Conservation (phyloP, 1,140 invertebrate genomes). For the Drosophila pseudoobscura region DNA sequence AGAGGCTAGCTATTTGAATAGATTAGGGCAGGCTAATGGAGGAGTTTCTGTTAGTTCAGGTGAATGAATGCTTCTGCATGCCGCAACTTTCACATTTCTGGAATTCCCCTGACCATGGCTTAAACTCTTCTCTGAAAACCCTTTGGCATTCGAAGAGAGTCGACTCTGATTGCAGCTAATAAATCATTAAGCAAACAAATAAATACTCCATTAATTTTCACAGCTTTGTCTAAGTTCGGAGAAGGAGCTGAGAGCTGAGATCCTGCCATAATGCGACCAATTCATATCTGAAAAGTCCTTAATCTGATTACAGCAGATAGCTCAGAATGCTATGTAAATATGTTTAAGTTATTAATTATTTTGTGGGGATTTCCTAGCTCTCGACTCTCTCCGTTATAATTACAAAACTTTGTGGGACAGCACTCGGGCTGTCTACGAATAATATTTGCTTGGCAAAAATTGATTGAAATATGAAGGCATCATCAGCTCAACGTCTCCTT, state of each 20-base stretch:
- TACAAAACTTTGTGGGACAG: slow-evolving; percentile 38
- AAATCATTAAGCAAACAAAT: slow-evolving; percentile 78
- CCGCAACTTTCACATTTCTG: too few relatives aligned
- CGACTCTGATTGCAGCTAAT: slow-evolving; percentile 47
- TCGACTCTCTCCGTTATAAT: slow-evolving; percentile 50
- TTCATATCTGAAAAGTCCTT: slow-evolving; percentile 70
- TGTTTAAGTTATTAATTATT: slow-evolving; percentile 78
- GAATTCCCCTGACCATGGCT: slow-evolving; percentile 12
- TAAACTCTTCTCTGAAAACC: slow-evolving; percentile 12
- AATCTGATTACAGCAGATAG: slow-evolving; percentile 67
- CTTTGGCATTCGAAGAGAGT: slow-evolving; percentile 5
- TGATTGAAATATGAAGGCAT: slow-evolving; percentile 60
- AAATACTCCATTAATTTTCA: slow-evolving; percentile 79
- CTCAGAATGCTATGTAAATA: slow-evolving; percentile 65
- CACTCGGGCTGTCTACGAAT: slow-evolving; percentile 36
- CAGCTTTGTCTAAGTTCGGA: slow-evolving; percentile 56
- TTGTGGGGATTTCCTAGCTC: slow-evolving; percentile 55
- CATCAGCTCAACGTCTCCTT: neutral
- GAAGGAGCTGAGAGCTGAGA: slow-evolving; percentile 28
- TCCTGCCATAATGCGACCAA: slow-evolving; percentile 66
- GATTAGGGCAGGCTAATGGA: too few relatives aligned
- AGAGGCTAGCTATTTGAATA: too few relatives aligned
- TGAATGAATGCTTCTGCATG: slow-evolving; percentile 5
- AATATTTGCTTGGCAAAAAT: slow-evolving; percentile 72
- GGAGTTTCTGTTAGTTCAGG: slow-evolving; percentile 15